Base-by-base conservation (phyloP, 2,797 vertebrate genomes). In the Lacerta bilineata region DNA sequence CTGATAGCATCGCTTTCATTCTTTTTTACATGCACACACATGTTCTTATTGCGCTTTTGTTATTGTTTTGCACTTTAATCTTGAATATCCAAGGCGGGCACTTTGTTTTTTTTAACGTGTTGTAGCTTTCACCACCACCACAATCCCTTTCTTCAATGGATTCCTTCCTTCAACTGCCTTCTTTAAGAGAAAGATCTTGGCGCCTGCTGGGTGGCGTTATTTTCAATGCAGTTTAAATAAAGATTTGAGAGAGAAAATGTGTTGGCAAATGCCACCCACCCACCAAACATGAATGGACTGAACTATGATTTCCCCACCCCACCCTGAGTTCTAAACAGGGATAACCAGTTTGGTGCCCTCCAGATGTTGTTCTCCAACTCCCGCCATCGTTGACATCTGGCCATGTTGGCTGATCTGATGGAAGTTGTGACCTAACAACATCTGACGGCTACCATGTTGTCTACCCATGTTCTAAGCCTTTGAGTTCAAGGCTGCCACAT, bases 211-310 rank as follows among this genome's bases (percentile, higher is more conserved):
- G n/a, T 33, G 23, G n/a, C 8, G 7, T 50, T 55, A 59, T 88
- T 90, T 89, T 86, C 86, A 88, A 69, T 46, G 74, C 88, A 88
- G 0, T 8, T 94, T 91, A 92, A 33, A 25, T 36, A 88, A 92
- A 91, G 89, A 87, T 89, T 88, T 89, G 93, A 90, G 85, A 77
- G 92, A 94, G 85, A 92, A 88, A 93, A 88, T 87, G 93, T 91
- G 90, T 95, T 94, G 93, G 91, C 85, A 94, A 91, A 90, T 94
- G 93, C 93, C 92, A 93, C 92, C 87, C 92, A 94, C 92, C 87
- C 6, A 55, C 72, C 2, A 18, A 39, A 76, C 8, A 11, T 50
- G 43, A 69, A 88, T 71, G 20, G 69, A 78, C 3, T 75, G 9
- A 71, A 68, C 8, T 33, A 2, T 9, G 11, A 8, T 8, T 23